A percentile compares a stretch with the other conserved stretches of the same genome.
These are phyloP conservation scores for Cottoperca gobio DNA, from an alignment of 2,797 vertebrate species.

Conservation along the genomic window DNA sequence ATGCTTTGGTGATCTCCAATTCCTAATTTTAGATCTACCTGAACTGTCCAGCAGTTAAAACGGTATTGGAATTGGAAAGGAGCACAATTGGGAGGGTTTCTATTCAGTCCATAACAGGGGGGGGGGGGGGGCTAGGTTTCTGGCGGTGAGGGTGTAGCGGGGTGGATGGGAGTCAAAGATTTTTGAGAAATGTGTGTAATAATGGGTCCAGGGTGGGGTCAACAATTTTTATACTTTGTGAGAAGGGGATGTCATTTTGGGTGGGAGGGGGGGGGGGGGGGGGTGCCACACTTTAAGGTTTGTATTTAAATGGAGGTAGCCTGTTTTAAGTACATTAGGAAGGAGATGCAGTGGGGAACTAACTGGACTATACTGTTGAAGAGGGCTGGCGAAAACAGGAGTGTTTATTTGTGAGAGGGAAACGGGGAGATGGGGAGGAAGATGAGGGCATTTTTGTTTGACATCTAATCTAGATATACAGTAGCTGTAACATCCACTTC, in stretches of 20 bases:
- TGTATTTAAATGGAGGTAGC: conserved; percentile 81
- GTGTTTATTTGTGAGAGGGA: conserved; percentile 44
- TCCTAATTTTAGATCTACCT: conserved; percentile 56
- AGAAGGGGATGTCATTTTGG: conserved; percentile 66
- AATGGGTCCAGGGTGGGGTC: conserved; percentile 61
- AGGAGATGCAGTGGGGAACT: conserved; percentile 50
- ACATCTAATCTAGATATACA: conserved; percentile 63
- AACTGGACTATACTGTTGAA: conserved; percentile 57
- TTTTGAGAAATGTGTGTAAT: conserved; percentile 80
- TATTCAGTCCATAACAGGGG: conserved; percentile 44
- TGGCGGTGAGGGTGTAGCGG: conserved; percentile 36
- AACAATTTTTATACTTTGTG: conserved; percentile 81
- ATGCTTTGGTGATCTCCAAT: conserved; percentile 46
- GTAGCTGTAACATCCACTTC: conserved; percentile 68
- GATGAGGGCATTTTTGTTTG: conserved; percentile 64
- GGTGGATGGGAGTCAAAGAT: conserved; percentile 44
- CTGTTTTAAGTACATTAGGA: conserved; percentile 76
- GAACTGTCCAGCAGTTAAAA: conserved; percentile 51
- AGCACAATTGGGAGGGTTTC: conserved; percentile 34
- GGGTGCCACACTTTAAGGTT: conserved; percentile 72
- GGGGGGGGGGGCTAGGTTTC: conserved; percentile 40
- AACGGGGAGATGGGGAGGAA: conserved; percentile 45
- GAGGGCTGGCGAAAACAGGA: conserved; percentile 14
- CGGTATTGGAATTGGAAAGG: conserved; percentile 27
- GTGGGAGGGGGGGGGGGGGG: conserved; percentile 64